Evolutionary conservation across 2,797 vertebrate species (phyloP).

Genomic region (Malacoctenus gilli): DNA sequence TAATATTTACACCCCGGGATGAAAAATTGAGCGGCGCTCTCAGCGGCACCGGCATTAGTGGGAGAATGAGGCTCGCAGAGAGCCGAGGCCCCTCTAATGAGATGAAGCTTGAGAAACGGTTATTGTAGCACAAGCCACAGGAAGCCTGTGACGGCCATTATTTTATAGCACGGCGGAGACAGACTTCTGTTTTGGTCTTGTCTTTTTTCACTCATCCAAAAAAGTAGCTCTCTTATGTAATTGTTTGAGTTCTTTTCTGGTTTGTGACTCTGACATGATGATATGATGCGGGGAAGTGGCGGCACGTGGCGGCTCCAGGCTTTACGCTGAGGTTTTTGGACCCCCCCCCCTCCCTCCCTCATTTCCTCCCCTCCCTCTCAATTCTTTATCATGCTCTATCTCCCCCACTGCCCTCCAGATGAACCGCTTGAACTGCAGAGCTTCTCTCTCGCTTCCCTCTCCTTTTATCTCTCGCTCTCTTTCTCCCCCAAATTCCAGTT

Average conservation of each 20-base stretch:
- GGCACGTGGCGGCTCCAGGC: conserved; percentile 20
- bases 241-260: conserved; percentile 22
- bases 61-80: conserved; percentile 48
- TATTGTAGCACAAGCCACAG: conserved; percentile 18
- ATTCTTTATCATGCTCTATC: conserved; percentile 58
- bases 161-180: background rate
- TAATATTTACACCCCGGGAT: conserved; percentile 78
- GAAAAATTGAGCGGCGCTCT: conserved; percentile 78
- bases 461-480: conserved; percentile 7
- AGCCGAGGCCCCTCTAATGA: conserved; percentile 56
- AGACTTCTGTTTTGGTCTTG: conserved; percentile 10
- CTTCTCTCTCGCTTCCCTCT: conserved; percentile 13
- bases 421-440: conserved; percentile 62
- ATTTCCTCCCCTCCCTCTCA: conserved; percentile 34
- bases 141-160: conserved; percentile 8
- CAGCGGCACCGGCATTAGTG: conserved; percentile 55
- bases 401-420: conserved; percentile 52
- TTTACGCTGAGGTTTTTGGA: conserved; percentile 37
- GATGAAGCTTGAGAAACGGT: conserved; percentile 39
- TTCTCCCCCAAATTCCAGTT: conserved; percentile 21
- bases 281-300: conserved; percentile 10
- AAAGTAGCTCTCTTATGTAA: conserved; percentile 13
- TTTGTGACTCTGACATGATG: conserved; percentile 35
- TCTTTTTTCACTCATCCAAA: conserved; percentile 4
- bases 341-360: conserved; percentile 13